A percentile compares a stretch with the other conserved stretches of the same genome.
Conservation (phyloP, 2,113 vertebrate species). For the Dicrurus megarhynchus region DNA sequence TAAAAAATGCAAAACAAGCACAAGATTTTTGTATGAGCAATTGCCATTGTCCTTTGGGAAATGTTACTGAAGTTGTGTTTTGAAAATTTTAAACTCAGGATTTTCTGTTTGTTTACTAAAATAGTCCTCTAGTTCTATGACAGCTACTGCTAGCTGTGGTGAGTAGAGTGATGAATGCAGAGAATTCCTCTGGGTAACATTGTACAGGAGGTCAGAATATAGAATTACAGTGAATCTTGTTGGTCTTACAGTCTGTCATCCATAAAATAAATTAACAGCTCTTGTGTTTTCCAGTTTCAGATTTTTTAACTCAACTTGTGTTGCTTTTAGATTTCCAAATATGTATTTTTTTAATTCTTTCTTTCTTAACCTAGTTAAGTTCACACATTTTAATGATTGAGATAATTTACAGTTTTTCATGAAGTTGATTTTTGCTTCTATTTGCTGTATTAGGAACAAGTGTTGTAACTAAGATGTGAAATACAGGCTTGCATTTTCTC, state of each 20-base stretch:
- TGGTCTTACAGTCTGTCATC: neutral
- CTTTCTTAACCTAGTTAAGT: neutral
- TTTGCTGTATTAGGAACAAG: neutral
- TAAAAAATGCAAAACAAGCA: neutral
- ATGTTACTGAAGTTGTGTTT: neutral
- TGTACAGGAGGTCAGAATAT: neutral
- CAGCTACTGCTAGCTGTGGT: neutral
- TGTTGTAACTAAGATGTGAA: neutral
- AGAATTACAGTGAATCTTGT: neutral
- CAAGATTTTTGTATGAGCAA: neutral
- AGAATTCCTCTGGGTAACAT: neutral
- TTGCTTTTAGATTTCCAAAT: neutral
- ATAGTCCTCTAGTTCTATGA: neutral
- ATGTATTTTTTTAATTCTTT: neutral
- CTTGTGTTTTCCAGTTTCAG: neutral
- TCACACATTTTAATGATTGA: neutral
- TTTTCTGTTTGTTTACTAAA: neutral
- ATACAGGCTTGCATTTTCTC: neutral
- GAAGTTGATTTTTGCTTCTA: neutral
- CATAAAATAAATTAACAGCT: neutral
- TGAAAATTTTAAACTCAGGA: neutral
- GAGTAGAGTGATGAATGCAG: neutral
- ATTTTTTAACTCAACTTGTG: neutral
- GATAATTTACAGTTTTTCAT: neutral
- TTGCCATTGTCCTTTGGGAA: neutral